phyloP scores from a whole-genome alignment of 1,140 invertebrate species.

The Philopotamus ludificatus region DNA sequence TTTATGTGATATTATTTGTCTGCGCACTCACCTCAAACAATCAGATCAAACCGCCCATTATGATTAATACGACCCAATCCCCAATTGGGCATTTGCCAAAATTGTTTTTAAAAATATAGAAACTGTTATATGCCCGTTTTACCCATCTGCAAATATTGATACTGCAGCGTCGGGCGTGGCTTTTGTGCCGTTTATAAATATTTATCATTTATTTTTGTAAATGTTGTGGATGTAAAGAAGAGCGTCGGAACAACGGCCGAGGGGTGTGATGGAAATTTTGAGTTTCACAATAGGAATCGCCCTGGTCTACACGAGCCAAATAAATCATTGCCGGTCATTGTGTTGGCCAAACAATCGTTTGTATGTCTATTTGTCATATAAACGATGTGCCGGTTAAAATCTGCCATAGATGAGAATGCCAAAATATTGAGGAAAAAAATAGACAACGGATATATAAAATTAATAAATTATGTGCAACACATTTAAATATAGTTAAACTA shows the following conservation, averaged over 20 bases:
- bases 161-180: constrained; percentile 3
- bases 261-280: constrained; percentile 29
- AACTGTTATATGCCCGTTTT: too few species aligned
- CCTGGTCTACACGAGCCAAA: constrained; percentile 16
- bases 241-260: constrained; percentile 21
- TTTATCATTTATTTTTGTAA: constrained; percentile 37
- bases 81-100: too few species aligned
- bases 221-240: constrained; percentile 18
- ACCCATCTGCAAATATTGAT: constrained; percentile 16
- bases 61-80: too few species aligned
- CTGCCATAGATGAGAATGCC: too few species aligned
- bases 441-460: too few species aligned
- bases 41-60: constrained; percentile 26
- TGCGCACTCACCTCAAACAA: constrained; percentile 13
- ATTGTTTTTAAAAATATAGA: too few species aligned
- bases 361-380: too few species aligned
- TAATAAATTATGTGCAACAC: too few species aligned
- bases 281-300: constrained; percentile 18
- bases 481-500: too few species aligned
- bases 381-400: too few species aligned
- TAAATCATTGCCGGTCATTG: constrained; percentile 40
- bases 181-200: constrained; percentile 29
- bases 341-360: constrained; percentile 22
- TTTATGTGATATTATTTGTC: constrained; percentile 28
- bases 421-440: too few species aligned